Conservation (phyloP, 2,113 vertebrate species). For the Malurus melanocephalus region DNA sequence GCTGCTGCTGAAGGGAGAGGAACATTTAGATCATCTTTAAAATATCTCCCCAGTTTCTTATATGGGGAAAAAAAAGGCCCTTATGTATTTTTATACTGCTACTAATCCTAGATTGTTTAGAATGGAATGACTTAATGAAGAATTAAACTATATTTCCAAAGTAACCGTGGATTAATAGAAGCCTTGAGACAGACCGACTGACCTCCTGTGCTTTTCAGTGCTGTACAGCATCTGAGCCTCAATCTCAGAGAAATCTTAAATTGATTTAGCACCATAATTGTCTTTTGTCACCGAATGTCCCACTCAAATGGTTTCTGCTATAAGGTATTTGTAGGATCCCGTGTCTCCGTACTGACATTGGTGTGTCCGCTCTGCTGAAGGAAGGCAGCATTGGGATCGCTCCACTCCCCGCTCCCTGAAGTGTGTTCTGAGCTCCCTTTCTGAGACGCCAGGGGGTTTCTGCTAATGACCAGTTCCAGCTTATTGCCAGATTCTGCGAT, state of each 20-base stretch:
- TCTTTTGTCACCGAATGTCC: slow-evolving; percentile 23
- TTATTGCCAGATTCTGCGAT: slow-evolving; percentile 96
- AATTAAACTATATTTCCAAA: slow-evolving; percentile 42
- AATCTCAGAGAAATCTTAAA: slow-evolving; percentile 58
- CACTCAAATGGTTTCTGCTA: slow-evolving; percentile 73
- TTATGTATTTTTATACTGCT: background rate
- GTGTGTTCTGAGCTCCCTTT: slow-evolving; percentile 55
- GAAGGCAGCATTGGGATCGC: slow-evolving; percentile 75
- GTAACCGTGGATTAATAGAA: slow-evolving; percentile 44
- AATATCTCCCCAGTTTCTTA: slow-evolving; percentile 33
- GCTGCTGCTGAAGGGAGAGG: background rate
- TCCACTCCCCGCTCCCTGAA: slow-evolving; percentile 69
- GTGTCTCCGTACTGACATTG: slow-evolving; percentile 51
- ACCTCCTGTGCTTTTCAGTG: slow-evolving; percentile 78
- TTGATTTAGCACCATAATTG: slow-evolving; percentile 89
- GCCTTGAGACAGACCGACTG: slow-evolving; percentile 64
- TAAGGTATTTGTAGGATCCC: slow-evolving; percentile 87
- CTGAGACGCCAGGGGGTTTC: slow-evolving; percentile 83
- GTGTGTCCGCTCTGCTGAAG: slow-evolving; percentile 69
- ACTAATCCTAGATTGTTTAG: slow-evolving; percentile 14
- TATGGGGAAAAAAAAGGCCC: background rate
- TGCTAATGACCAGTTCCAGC: slow-evolving; percentile 93
- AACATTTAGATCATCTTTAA: background rate
- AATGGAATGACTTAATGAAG: slow-evolving; percentile 30
- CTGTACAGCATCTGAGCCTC: slow-evolving; percentile 63